Conservation (phyloP, 2,888 invertebrate genomes). For the Cecidostiba fungosa region DNA sequence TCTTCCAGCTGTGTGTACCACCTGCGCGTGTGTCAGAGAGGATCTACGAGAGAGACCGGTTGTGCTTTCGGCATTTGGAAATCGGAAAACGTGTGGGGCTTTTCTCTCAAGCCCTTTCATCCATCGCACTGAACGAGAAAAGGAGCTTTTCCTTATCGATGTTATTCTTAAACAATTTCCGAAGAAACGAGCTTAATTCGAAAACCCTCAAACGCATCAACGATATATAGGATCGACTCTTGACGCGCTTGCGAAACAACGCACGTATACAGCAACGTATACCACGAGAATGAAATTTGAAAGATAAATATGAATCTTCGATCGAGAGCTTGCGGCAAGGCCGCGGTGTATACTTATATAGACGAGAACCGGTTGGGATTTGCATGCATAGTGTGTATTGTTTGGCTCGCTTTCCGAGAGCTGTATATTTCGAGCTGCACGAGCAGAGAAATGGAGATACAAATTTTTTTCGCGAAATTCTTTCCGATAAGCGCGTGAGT, state of each 20-base stretch:
- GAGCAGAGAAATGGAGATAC: conserved; percentile 13
- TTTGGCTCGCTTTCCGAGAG: conserved; percentile 12
- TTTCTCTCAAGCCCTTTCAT: not conserved
- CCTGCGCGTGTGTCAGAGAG: not conserved
- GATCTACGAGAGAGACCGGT: not conserved
- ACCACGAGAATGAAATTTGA: not conserved
- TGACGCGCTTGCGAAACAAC: not conserved
- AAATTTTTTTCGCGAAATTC: conserved; percentile 26
- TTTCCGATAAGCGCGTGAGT: conserved; percentile 15
- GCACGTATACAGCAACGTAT: not conserved
- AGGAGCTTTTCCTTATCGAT: not conserved
- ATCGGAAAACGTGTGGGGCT: not conserved
- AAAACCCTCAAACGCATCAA: not conserved
- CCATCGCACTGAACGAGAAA: not conserved
- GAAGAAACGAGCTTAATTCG: not conserved
- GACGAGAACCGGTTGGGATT: conserved; percentile 20
- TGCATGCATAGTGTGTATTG: conserved; percentile 40
- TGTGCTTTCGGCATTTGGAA: not conserved
- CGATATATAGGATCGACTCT: not conserved
- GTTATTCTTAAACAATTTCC: not conserved
- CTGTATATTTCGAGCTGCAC: conserved; percentile 22
- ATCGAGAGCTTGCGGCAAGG: conserved; percentile 5
- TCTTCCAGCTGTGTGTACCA: not conserved
- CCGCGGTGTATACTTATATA: not conserved
- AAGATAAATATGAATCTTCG: conserved; percentile 16